These are phyloP conservation scores for Cabera pusaria DNA, from an alignment of 2,888 invertebrate genomes.

Conservation along the genomic window DNA sequence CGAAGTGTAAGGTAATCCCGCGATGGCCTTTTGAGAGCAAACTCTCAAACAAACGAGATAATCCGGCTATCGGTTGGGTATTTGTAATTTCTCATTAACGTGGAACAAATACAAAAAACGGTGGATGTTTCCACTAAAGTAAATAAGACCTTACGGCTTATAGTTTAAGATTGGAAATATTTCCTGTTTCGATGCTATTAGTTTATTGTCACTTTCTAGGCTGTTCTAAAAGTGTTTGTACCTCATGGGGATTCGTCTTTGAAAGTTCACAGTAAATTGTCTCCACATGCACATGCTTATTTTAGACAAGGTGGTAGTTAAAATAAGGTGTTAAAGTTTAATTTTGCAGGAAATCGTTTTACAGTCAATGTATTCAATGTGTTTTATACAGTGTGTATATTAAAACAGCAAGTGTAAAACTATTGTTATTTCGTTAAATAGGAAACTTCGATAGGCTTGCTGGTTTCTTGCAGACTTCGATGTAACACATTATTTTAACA, in stretches of 20 bases:
- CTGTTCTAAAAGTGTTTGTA: slow-evolving; percentile 19
- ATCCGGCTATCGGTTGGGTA: slow-evolving; percentile 25
- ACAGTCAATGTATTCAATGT: too few species aligned
- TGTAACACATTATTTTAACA: too few species aligned
- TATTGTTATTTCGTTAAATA: too few species aligned
- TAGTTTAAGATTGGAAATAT: slow-evolving; percentile 25
- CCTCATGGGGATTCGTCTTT: slow-evolving; percentile 8
- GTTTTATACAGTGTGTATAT: too few species aligned
- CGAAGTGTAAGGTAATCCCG: neutral
- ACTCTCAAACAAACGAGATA: slow-evolving; percentile 19
- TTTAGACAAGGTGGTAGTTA: too few species aligned
- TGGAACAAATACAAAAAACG: slow-evolving; percentile 10
- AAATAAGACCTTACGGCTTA: slow-evolving; percentile 23
- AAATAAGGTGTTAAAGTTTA: too few species aligned
- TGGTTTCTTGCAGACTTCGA: too few species aligned
- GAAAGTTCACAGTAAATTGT: slow-evolving; percentile 18
- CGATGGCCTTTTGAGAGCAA: slow-evolving; percentile 9
- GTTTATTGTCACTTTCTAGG: slow-evolving; percentile 22
- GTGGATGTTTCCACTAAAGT: slow-evolving; percentile 21
- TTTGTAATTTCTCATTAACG: slow-evolving; percentile 15
- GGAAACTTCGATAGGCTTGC: too few species aligned
- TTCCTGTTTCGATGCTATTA: slow-evolving; percentile 21
- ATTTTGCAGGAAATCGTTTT: too few species aligned
- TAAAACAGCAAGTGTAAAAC: too few species aligned
- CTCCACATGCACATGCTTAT: slow-evolving; percentile 12